Percentiles rank a stretch among this genome's conserved stretches.
Conservation (phyloP, 2,797 vertebrate genomes). For the Neoniphon sammara region DNA sequence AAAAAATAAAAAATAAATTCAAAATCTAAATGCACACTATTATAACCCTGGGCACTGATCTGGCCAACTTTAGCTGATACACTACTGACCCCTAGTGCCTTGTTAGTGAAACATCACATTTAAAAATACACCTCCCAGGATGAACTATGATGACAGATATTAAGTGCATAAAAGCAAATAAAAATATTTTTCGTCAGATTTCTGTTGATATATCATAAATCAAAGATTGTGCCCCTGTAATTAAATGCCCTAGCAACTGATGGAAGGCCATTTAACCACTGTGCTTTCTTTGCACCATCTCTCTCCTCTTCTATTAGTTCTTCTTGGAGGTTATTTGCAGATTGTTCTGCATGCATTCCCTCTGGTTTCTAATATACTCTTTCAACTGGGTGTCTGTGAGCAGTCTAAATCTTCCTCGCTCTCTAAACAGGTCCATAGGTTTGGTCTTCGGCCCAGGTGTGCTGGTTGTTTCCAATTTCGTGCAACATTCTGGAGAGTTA, state of each 20-base stretch:
- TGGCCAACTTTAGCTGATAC: constrained; percentile 28
- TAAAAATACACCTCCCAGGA: background rate
- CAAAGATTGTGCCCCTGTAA: background rate
- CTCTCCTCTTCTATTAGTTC: background rate
- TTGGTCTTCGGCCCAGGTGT: constrained; percentile 6
- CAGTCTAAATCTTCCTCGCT: constrained; percentile 71
- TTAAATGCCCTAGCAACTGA: background rate
- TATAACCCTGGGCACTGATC: background rate
- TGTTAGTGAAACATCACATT: constrained; percentile 21
- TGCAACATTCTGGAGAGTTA: background rate
- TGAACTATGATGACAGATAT: background rate
- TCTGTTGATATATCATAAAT: background rate
- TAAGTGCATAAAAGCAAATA: background rate
- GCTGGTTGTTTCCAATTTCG: constrained; percentile 18
- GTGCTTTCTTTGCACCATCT: background rate
- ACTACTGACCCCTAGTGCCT: constrained; percentile 73
- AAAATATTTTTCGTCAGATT: background rate
- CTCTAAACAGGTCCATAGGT: constrained; percentile 57
- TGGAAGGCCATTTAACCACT: background rate
- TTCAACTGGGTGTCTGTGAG: constrained; percentile 77
- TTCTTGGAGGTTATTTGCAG: background rate
- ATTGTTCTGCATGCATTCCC: constrained; percentile 3
- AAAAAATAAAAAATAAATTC: no score
- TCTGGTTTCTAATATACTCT: constrained; percentile 39
- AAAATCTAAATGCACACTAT: background rate